Conservation (phyloP, 2,888 invertebrate species). For the Trissonchulus latispiculum region DNA sequence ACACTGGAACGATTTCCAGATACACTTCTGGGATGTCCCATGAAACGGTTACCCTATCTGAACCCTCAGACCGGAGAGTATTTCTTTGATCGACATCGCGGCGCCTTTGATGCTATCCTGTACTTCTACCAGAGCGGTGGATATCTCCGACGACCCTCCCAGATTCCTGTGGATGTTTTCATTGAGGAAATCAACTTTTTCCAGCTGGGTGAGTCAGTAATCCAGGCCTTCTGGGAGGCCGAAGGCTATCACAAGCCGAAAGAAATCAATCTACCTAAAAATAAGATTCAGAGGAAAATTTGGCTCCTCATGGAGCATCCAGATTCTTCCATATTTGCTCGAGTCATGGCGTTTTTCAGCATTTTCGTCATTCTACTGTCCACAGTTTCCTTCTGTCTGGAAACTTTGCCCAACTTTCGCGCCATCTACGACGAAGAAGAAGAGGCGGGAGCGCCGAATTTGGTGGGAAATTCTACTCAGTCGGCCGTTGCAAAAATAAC, state of each 20-base stretch:
- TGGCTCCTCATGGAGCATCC: constrained; percentile 99
- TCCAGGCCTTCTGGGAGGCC: constrained; percentile 35
- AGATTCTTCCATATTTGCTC: constrained; percentile 94
- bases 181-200: constrained; percentile 57
- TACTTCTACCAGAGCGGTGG: constrained; percentile 77
- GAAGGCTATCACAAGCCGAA: constrained; percentile 97
- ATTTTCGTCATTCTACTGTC: constrained; percentile 96
- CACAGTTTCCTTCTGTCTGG: constrained; percentile 98
- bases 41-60: constrained; percentile 34
- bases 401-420: constrained; percentile 66
- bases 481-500: not conserved
- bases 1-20: constrained; percentile 38
- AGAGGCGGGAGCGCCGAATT: not conserved
- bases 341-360: constrained; percentile 96
- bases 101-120: constrained; percentile 97
- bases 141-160: constrained; percentile 49
- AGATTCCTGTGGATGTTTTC: constrained; percentile 43
- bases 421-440: not conserved
- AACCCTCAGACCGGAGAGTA: constrained; percentile 61
- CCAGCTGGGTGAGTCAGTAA: constrained; percentile 85
- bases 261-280: constrained; percentile 90
- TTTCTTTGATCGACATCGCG: constrained; percentile 98
- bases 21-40: constrained; percentile 37
- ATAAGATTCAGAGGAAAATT: constrained; percentile 92
- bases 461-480: not conserved